Percentiles rank a stretch among this genome's conserved stretches.
Conservation (phyloP, 1,140 invertebrate genomes). For the Procambarus virginalis region DNA sequence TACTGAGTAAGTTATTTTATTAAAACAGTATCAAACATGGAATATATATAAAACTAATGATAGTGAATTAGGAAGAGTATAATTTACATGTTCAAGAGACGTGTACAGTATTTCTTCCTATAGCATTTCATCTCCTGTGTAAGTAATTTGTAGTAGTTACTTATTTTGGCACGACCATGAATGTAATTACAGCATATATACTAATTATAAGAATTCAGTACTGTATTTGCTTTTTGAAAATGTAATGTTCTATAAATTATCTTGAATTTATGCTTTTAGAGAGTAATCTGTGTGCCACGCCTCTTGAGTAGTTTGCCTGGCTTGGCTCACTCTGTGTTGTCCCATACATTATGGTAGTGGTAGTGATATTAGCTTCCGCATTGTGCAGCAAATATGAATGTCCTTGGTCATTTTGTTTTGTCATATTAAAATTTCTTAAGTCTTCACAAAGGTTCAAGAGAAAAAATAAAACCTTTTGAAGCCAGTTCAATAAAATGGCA, state of each 20-base stretch:
- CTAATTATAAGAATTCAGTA: neutral
- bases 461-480: neutral
- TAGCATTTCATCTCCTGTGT: constrained; percentile 1
- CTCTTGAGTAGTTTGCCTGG: neutral
- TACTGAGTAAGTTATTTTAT: neutral
- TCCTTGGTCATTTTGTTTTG: neutral
- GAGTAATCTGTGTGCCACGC: neutral
- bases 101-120: neutral
- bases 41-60: neutral
- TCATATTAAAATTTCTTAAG: neutral
- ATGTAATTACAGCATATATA: neutral
- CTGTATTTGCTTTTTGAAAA: neutral
- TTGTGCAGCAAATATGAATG: neutral
- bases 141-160: neutral
- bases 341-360: neutral
- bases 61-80: neutral
- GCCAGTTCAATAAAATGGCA: neutral
- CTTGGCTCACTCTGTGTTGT: neutral
- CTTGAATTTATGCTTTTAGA: neutral
- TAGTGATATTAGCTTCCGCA: neutral
- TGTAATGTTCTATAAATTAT: neutral
- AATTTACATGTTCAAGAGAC: neutral
- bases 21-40: neutral
- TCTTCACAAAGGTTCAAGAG: neutral
- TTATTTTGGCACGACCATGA: neutral